Evolutionary conservation across 2,888 invertebrate species (phyloP), one percentile per base, ranked within the genome.

Genomic region (Chaitophorus viminalis): DNA sequence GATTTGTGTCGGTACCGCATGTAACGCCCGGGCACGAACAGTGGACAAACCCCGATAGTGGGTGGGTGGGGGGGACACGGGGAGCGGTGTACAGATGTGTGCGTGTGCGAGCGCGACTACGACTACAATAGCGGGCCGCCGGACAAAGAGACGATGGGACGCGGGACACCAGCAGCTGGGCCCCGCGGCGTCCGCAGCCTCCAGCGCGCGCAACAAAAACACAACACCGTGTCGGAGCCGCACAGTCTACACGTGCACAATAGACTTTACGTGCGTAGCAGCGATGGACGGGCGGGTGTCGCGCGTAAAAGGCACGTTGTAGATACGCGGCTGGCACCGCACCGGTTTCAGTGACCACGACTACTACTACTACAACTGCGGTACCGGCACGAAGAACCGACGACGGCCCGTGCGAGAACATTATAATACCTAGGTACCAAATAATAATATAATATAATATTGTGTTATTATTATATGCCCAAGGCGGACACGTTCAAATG

Each of bases 231-330:
- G 11, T 3, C 39, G 84, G 82, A 82, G 82, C 84, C 84, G 84
- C 33, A 68, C 77, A 68, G 84, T 85, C 84, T 85, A 77, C 84
- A 85, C 68, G 29, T 46, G 84, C 77, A 85, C 84, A 85, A 85
- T 85, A 52, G 68, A 33, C 77, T 36, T 46, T 52, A 18, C 46
- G 46, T 39, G 46, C 46, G 46, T 6, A 36, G 36, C 46, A 14
- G 14, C 11, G 46, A 11, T 9, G 46, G 46, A 14, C 46, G 46
- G 46, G 46, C 46, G 46, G 46, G 14, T 6, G 36, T 36, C 46
- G 46, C 11, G 14, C 46, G 46, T 46, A 46, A 46, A 46, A 46
- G 46, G 46, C 46, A 46, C 14, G 46, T 14, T 14, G 6, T 6
- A 3, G 36, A 14, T 14, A 11, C 46, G 2, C 46, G 8, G 46